Evolutionary conservation across 2,113 vertebrate species (phyloP).

Genomic region (Riparia riparia): DNA sequence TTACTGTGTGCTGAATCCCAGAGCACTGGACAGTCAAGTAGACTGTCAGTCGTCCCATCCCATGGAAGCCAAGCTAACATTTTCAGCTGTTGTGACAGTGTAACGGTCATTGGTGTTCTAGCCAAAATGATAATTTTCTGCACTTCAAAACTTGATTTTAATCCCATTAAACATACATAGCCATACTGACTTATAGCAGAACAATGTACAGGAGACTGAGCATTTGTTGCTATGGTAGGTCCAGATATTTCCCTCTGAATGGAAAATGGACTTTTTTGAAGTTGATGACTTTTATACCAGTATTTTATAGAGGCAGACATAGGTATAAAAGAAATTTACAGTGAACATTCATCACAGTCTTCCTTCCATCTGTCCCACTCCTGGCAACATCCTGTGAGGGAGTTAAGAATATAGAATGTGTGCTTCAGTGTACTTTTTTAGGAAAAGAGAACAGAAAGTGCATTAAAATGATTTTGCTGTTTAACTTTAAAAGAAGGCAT

Average conservation of each 20-base stretch:
- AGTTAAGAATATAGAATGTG: neutral
- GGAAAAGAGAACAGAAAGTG: neutral
- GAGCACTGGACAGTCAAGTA: neutral
- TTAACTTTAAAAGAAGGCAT: neutral
- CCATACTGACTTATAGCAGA: neutral
- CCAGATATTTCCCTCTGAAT: neutral
- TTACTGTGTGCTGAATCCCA: neutral
- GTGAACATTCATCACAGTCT: fast-evolving
- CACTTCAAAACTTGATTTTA: neutral
- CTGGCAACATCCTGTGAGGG: neutral
- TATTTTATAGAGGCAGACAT: neutral
- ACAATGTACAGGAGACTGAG: neutral
- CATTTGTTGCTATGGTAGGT: neutral
- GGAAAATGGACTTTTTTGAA: neutral
- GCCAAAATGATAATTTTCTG: neutral
- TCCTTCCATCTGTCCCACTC: neutral
- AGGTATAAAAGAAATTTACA: neutral
- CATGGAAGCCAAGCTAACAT: neutral
- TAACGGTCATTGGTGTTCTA: neutral
- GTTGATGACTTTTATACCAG: neutral
- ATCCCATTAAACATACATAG: fast-evolving
- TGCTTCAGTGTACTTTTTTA: neutral
- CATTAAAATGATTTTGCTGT: neutral
- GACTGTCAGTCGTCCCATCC: neutral
- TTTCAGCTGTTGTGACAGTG: neutral